Evolutionary conservation across 1,140 invertebrate genomes (phyloP).

Genomic region (Luehdorfia chinensis): DNA sequence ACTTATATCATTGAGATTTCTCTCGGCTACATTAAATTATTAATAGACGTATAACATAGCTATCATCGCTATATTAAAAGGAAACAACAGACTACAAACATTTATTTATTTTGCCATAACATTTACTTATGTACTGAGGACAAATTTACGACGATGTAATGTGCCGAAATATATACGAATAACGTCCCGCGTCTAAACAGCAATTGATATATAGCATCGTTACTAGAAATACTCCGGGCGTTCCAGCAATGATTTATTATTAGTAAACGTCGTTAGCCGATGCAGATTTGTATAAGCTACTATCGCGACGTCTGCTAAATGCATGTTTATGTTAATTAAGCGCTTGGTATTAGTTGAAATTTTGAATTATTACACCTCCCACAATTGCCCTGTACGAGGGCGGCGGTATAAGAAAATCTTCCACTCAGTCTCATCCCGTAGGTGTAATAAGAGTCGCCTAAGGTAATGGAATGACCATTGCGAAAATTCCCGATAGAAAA

Average conservation of each 20-base stretch:
- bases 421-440: too few species aligned
- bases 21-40: too few species aligned
- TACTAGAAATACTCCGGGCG: slow-evolving; percentile 14
- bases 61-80: too few species aligned
- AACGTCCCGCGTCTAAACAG: slow-evolving; percentile 8
- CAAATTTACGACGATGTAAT: slow-evolving; percentile 13
- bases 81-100: background rate
- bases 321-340: slow-evolving; percentile 2
- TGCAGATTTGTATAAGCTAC: slow-evolving; percentile 3
- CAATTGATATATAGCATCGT: slow-evolving; percentile 10
- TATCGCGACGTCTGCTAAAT: background rate
- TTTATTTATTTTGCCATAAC: slow-evolving; percentile 11
- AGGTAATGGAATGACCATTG: too few species aligned
- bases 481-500: too few species aligned
- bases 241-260: slow-evolving; percentile 16
- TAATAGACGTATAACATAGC: too few species aligned
- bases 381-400: too few species aligned
- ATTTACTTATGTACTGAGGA: slow-evolving; percentile 1
- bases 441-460: too few species aligned
- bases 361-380: too few species aligned
- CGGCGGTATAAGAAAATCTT: too few species aligned
- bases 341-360: too few species aligned
- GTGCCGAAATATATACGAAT: slow-evolving; percentile 2
- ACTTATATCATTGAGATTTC: too few species aligned
- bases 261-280: slow-evolving; percentile 1